Evolutionary conservation across 2,888 invertebrate species (phyloP), one percentile per base, ranked within the genome.

Genomic region (Zaprionus bogoriensis): DNA sequence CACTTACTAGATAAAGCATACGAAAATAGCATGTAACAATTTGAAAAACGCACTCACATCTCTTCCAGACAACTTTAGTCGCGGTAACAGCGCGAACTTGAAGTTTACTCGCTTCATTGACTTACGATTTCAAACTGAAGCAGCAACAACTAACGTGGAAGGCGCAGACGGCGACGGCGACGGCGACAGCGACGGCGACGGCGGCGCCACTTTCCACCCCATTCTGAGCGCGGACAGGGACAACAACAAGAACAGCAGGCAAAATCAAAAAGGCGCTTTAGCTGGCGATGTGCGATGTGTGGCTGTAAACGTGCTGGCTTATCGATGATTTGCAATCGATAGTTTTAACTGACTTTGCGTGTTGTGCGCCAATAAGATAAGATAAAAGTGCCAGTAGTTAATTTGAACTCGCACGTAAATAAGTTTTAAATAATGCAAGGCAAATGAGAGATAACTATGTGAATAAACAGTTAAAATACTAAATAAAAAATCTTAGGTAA

Each of bases 21-120:
- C 68, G 20, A 69, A 63, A 57, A 58, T 22, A 59, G 25, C 68
- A 68, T 30, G 62, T 62, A 69, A 74, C 67, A 78, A 77, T 66
- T 73, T 67, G 20, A 73, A 69, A 69, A 53, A 64, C 59, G 55
- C 77, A 90, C 90, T 90, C 90, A 90, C 90, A 90, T 90, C 90
- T 90, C 86, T 90, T 90, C 90, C 90, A 90, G 90, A 90, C 90
- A 90, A 90, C 90, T 89, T 90, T 81, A 89, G 90, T 90, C 90
- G 90, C 90, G 90, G 90, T 90, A 90, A 89, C 89, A 89, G 89
- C 90, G 90, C 89, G 89, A 88, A 88, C 88, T 88, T 87, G 81
- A 89, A 89, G 90, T 88, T 88, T 87, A 87, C 89, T 87, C 87
- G 89, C 90, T 89, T 90, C 89, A 90, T 90, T 90, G 90, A 90